Percentiles rank a stretch among this genome's conserved stretches.
Evolutionary conservation across 2,113 vertebrate genomes (phyloP).

Genomic region (Stigmatopora argus): DNA sequence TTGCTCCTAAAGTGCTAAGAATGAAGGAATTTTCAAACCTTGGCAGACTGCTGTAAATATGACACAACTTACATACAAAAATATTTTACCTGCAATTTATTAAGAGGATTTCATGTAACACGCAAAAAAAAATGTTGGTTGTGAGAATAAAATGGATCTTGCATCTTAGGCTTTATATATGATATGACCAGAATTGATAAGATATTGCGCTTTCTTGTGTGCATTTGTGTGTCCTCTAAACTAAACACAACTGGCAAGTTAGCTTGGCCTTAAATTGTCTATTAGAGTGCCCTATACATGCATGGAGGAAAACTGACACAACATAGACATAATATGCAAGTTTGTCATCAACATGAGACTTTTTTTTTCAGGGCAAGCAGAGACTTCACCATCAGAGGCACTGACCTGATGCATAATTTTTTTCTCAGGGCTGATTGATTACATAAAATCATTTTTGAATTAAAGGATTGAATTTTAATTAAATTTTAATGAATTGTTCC

Average conservation of each 20-base stretch:
- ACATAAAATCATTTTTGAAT: too few relatives aligned
- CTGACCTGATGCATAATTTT: neutral
- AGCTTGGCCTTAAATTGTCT: neutral
- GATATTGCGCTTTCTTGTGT: neutral
- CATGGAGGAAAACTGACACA: neutral
- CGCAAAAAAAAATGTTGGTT: neutral
- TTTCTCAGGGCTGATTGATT: too few relatives aligned
- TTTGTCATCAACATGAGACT: neutral
- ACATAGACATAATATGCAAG: neutral
- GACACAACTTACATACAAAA: conserved; percentile 22
- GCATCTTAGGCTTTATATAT: neutral
- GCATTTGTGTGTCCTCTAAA: neutral
- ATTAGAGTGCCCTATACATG: neutral
- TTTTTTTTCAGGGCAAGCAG: neutral
- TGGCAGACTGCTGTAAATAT: conserved; percentile 27
- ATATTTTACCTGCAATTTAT: conserved; percentile 13
- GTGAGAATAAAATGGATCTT: neutral
- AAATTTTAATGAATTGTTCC: too few relatives aligned
- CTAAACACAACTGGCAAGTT: neutral
- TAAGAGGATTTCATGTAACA: neutral
- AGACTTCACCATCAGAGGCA: neutral
- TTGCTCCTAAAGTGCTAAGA: conserved; percentile 62
- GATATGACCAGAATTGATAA: neutral
- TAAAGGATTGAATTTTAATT: too few relatives aligned
- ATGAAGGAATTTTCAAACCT: conserved; percentile 33